Percentiles rank a stretch among this genome's conserved stretches.
These are phyloP conservation scores for Parochlus steinenii DNA, from an alignment of 2,888 invertebrate genomes.

Conservation along the genomic window DNA sequence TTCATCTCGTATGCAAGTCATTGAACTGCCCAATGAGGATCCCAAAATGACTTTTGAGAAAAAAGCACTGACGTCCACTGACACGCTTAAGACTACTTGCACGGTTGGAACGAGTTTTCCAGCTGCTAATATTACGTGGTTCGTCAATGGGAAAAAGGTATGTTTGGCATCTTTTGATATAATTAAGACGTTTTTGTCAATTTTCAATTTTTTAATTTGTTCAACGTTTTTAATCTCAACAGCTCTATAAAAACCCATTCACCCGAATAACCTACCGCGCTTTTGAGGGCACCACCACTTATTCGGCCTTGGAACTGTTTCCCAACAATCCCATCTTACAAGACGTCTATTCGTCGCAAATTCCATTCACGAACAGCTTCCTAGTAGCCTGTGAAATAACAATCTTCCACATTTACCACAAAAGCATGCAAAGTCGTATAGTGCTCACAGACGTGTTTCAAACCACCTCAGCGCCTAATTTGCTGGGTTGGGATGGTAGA, in stretches of 20 bases:
- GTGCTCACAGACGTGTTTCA: constrained; percentile 24
- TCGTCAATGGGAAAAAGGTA: constrained; percentile 35
- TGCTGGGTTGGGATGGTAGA: constrained; percentile 28
- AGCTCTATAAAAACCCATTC: constrained; percentile 29
- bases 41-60: constrained; percentile 36
- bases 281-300: constrained; percentile 27
- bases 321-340: constrained; percentile 30
- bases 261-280: constrained; percentile 28
- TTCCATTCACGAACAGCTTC: constrained; percentile 27
- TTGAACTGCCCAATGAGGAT: constrained; percentile 36
- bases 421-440: constrained; percentile 29
- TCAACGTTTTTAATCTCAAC: constrained; percentile 9
- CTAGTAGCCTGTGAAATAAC: constrained; percentile 28
- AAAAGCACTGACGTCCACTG: constrained; percentile 33
- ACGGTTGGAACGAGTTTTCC: constrained; percentile 38
- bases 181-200: not conserved
- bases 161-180: constrained; percentile 16
- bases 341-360: constrained; percentile 25
- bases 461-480: constrained; percentile 29
- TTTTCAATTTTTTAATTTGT: constrained; percentile 7
- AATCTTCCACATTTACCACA: constrained; percentile 30
- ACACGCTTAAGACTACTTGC: constrained; percentile 35
- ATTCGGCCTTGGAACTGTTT: constrained; percentile 28
- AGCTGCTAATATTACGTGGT: constrained; percentile 38
- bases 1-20: constrained; percentile 36